Evolutionary conservation across 1,140 invertebrate genomes (phyloP), one percentile per base, ranked within the genome.

Genomic region (Heliconius congener): DNA sequence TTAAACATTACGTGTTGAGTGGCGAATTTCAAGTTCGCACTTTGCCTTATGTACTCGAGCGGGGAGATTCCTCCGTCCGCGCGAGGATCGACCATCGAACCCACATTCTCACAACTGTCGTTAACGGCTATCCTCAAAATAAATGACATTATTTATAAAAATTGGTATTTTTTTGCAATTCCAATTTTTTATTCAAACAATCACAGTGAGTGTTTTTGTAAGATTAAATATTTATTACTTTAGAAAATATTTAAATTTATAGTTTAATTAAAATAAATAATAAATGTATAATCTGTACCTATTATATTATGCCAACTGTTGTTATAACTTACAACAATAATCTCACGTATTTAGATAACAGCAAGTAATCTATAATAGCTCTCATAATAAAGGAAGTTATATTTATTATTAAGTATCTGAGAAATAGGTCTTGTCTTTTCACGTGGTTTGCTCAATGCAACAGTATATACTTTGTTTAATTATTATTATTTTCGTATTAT

Each of bases 351-450:
- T 11, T 66, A 66, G 23, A 66, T 66, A 27, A 66, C 60, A 57
- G 55, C 6, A 66, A 66, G 60, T 66, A 27, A 66, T 66, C 60
- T 66, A 66, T 66, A 27, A 66, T 66, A 27, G 60, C 60, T 66
- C 23, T 66, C 60, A 27, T 27, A 23, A 66, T 66, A 66, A 27
- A 66, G 60, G 60, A 27, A 66, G 3, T 27, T 6, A 37, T 37
- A 37, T 37, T 37, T 37, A 37, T 37, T 37, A 27, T n/a, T 13
- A n/a, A 66, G 9, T 66, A 66, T 66, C 57, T 66, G 57, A 66
- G 57, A 66, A 66, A 27, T 27, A 66, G 57, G 57, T 66, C 57
- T 66, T 66, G 57, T 2, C 3, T 66, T n/a, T 66, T 66, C 23
- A 66, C 57, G n/a, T 60, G 6, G 8, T 50, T 8, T 60, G 57